Base-by-base conservation (phyloP, 2,888 invertebrate species). In the Deroplatys truncata region DNA sequence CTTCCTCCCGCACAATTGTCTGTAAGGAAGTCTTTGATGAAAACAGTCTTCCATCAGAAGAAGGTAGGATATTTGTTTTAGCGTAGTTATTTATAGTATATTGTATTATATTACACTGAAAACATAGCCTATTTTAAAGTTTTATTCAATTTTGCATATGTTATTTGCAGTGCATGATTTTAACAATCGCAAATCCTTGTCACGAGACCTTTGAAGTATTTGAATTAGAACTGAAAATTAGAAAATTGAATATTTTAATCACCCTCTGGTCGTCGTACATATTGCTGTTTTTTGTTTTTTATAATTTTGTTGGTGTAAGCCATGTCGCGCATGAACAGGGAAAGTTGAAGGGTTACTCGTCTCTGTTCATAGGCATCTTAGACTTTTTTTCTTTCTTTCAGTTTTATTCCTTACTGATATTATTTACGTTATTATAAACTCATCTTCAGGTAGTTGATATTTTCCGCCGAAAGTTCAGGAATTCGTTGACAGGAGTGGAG, bases 1-100 rank as follows among this genome's bases (percentile, higher is more conserved):
- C 90, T 43, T 89, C 90, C 20, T 85, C 90, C 15, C 90, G 91
- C 28, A 94, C 94, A 91, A 94, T 97, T 92, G 96, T 97, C 92
- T 97, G 97, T 93, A 96, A 97, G 94, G 97, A 97, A 94, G 95
- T 97, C 91, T 97, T 97, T 93, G 97, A 97, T 94, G 97, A 97
- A 94, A 95, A 96, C 92, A 97, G 97, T 93, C 96, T 96, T 93
- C 97, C 97, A 91, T 97, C 97, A 84, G 95, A 96, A 92, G 97
- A 97, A 94, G 97, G 97, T 97, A 94, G 93, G 95, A 94, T 72
- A 25, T 85, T 84, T 84, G 86, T 84, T 89, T 89, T 84, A 29
- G 28, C 83, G 35, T 31, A 29, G 72, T 13, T 85, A 31, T 85
- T 86, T 15, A 85, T 84, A 72, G 15, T 85, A 10, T 89, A n/a